These are phyloP conservation scores for Cyphomyrus discorhynchus DNA, from an alignment of 2,113 vertebrate genomes.

Conservation along the genomic window DNA sequence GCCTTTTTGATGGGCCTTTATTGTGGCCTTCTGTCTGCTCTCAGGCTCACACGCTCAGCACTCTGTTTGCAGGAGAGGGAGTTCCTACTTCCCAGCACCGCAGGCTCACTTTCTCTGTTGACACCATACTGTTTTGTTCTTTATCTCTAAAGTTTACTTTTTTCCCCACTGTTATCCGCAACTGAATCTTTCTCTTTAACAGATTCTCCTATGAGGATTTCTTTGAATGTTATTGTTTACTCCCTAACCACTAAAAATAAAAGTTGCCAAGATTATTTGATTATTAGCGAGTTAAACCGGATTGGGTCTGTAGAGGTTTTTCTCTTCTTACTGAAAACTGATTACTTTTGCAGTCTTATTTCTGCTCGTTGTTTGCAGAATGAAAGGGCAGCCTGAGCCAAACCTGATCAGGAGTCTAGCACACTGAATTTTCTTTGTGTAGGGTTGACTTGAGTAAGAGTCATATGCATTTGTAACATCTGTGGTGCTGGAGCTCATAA, in stretches of 20 bases:
- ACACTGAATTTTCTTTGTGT: not conserved
- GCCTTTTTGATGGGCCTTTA: too few species aligned
- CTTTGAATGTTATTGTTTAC: not conserved
- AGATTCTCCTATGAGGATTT: not conserved
- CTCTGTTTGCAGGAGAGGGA: not conserved
- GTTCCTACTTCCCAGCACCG: not conserved
- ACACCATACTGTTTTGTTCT: slow-evolving; percentile 12
- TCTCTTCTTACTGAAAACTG: not conserved
- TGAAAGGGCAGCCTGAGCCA: not conserved
- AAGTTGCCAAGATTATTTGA: slow-evolving; percentile 2
- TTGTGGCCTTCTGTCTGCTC: not conserved
- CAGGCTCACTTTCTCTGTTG: not conserved
- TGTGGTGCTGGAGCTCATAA: not conserved
- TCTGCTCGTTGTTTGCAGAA: not conserved
- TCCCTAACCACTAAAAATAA: not conserved
- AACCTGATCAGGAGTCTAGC: not conserved
- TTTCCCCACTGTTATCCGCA: not conserved
- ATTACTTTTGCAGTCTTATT: not conserved
- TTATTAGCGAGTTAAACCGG: not conserved
- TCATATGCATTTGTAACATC: not conserved
- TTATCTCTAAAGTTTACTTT: slow-evolving; percentile 3
- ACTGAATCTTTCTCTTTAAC: not conserved
- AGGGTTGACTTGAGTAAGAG: not conserved
- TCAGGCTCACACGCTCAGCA: not conserved
- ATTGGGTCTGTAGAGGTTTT: not conserved